phyloP scores from a whole-genome alignment of 2,797 vertebrate species.

The Simalia tracyae region DNA sequence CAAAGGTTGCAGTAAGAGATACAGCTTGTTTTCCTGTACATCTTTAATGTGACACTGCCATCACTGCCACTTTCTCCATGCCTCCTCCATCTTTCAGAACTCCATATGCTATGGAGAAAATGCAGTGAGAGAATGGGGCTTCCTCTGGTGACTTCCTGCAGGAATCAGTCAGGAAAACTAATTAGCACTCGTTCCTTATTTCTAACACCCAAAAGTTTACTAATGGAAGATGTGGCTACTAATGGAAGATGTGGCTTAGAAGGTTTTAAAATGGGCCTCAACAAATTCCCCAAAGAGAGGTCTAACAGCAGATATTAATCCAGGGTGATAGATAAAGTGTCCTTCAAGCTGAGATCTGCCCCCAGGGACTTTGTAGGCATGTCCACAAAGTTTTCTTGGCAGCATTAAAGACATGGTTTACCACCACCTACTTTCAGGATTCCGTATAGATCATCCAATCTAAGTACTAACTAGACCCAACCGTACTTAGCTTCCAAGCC shows the following conservation, averaged over 20 bases:
- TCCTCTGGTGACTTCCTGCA: background rate
- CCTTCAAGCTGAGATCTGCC: background rate
- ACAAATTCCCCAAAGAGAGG: background rate
- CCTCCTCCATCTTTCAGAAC: background rate
- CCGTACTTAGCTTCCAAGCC: background rate
- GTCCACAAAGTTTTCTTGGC: background rate
- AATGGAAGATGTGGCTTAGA: no score
- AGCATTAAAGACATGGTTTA: background rate
- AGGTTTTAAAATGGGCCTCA: background rate
- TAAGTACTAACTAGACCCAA: background rate
- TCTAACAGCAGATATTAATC: background rate
- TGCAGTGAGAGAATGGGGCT: background rate
- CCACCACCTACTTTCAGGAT: background rate
- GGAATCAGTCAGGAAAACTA: background rate
- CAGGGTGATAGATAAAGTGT: background rate
- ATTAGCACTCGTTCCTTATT: background rate
- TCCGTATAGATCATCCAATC: background rate
- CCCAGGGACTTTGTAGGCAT: background rate
- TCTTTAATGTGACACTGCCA: conserved; percentile 33
- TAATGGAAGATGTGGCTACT: background rate
- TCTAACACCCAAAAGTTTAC: background rate
- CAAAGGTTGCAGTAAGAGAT: conserved; percentile 34
- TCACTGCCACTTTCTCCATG: background rate
- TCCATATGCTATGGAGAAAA: background rate
- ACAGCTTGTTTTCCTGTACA: conserved; percentile 48